A percentile compares a stretch with the other conserved stretches of the same genome.
Evolutionary conservation across 92 coral and sea anemone genomes (phyloP).

Genomic region (Porites evermanni): DNA sequence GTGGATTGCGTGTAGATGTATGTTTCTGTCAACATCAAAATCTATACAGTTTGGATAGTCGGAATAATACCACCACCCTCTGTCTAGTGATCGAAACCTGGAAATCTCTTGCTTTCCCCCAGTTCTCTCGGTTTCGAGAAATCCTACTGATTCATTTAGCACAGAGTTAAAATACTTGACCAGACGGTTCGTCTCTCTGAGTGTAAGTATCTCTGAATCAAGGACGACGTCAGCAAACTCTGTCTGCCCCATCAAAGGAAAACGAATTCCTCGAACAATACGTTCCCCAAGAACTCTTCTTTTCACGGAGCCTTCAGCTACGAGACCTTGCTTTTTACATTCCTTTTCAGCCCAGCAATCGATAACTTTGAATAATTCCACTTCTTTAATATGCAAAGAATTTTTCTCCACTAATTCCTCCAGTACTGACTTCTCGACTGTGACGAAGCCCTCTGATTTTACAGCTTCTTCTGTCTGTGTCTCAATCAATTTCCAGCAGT

Average conservation of each 20-base stretch:
- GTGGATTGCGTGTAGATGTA: not conserved
- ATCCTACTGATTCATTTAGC: not conserved
- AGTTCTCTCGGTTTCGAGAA: not conserved
- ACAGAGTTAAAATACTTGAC: not conserved
- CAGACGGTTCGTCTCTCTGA: not conserved
- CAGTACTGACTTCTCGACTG: slow-evolving; percentile 15
- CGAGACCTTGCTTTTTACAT: slow-evolving; percentile 11
- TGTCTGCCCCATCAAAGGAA: slow-evolving; percentile 28
- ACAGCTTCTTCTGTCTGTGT: not conserved
- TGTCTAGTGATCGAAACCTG: not conserved
- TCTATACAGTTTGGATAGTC: no score
- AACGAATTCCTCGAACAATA: slow-evolving; percentile 34
- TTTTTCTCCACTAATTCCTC: slow-evolving; percentile 35
- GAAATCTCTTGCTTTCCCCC: not conserved
- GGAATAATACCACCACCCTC: no score
- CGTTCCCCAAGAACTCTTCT: slow-evolving; percentile 55
- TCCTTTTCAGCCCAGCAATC: slow-evolving; percentile 48
- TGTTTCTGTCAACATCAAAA: not conserved
- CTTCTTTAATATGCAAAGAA: not conserved
- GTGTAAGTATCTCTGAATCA: not conserved
- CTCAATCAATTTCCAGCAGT: not conserved
- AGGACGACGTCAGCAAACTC: slow-evolving; percentile 32
- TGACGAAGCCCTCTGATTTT: slow-evolving; percentile 39
- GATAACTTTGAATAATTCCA: slow-evolving; percentile 58
- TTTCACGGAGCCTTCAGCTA: slow-evolving; percentile 29